Evolutionary conservation across 2,113 vertebrate species (phyloP).

Genomic region (Cyprinodon tularosa): DNA sequence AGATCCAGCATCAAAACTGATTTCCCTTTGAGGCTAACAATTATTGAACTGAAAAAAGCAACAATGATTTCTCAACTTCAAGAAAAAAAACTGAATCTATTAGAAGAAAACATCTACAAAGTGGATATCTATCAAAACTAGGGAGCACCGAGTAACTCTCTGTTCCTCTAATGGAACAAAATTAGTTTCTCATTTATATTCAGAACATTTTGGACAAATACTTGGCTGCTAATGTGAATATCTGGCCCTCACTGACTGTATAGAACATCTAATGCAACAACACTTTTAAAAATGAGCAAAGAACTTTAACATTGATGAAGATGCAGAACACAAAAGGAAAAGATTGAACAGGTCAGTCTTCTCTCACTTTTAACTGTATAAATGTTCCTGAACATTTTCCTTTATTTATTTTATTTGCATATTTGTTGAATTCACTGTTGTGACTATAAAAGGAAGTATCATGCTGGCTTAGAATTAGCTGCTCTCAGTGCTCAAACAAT

Average conservation of each 20-base stretch:
- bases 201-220: background rate
- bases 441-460: background rate
- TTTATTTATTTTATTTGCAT: background rate
- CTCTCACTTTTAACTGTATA: background rate
- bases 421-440: background rate
- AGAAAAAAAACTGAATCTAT: background rate
- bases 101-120: background rate
- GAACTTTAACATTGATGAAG: background rate
- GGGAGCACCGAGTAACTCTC: background rate
- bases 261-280: background rate
- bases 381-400: background rate
- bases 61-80: background rate
- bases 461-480: background rate
- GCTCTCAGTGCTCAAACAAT: constrained; percentile 11
- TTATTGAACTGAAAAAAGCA: background rate
- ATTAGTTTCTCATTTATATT: background rate
- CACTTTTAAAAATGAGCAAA: background rate
- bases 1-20: too few relatives aligned
- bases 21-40: too few relatives aligned
- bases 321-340: background rate
- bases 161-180: background rate
- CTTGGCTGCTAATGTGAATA: background rate
- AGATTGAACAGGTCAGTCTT: background rate
- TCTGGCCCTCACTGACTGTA: background rate
- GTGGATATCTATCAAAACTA: background rate